Base-by-base conservation (phyloP, 2,888 invertebrate genomes). In the Stenchaetothrips biformis region DNA sequence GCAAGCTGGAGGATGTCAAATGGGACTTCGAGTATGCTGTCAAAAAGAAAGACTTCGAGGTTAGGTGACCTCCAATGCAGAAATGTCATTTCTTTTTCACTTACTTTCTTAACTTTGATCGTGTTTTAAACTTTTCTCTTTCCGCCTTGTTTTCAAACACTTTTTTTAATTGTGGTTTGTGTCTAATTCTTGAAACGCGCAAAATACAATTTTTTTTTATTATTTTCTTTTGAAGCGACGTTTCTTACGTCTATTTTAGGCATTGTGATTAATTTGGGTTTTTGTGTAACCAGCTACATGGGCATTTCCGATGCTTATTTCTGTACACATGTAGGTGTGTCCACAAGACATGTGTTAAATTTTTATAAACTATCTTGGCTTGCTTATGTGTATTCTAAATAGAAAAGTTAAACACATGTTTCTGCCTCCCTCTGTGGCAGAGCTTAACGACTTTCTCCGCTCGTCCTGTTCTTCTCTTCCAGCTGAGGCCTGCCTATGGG, bases 21-120 rank as follows among this genome's bases (percentile, higher is more conserved):
- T 99, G 95, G 91, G 99, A 99, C 92, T 92, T 98, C 92, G 99
- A 99, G 92, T 94, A 95, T 91, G 91, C 95, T 90, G 97, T 98
- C 89, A 95, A 95, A 90, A 94, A 95, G 92, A 99, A 99, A 94
- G 99, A 99, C 89, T 93, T 93, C 89, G 97, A 98, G 96, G 98
- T 98, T 94, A 83, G 82, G 79, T 79, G 62, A 62, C 79, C 79
- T 80, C 27, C 48, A 48, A 74, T 74, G 21, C 11, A n/a, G 25
- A 74, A 74, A 81, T 80, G 80, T 81, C 82, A 81, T 81, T 82
- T 80, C 82, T 82, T 83, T 82, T 81, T 81, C 82, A 81, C 80
- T 74, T n/a, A 49, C 80, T 80, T 78, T 79, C 53, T 82, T 81
- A 77, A 79, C 48, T 82, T 80, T 81, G 48, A 81, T 80, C 78